phyloP scores from a whole-genome alignment of 2,797 vertebrate species.

The Acomys russatus region DNA sequence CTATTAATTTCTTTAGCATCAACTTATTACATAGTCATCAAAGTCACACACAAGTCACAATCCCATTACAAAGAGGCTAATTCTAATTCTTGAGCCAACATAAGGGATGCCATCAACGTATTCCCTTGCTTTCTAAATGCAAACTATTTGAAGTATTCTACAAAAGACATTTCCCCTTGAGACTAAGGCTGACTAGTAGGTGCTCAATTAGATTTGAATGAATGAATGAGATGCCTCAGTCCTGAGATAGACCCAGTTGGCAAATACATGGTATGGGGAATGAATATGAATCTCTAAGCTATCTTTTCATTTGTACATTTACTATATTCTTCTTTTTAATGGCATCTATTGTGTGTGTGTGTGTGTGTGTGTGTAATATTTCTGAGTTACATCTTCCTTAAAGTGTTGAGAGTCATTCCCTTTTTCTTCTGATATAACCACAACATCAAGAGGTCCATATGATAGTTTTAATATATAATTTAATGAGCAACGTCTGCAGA shows the following conservation, averaged over 20 bases:
- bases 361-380: background rate
- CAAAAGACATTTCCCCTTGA: background rate
- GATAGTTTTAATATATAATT: background rate
- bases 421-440: background rate
- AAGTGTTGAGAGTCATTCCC: background rate
- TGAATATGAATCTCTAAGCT: background rate
- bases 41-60: background rate
- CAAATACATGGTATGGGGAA: background rate
- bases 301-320: background rate
- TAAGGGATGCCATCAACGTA: background rate
- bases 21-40: background rate
- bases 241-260: background rate
- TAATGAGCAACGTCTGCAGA: background rate
- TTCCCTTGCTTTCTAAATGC: background rate
- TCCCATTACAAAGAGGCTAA: background rate
- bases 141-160: background rate
- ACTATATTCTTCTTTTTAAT: background rate
- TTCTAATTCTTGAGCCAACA: background rate
- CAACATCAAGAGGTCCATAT: background rate
- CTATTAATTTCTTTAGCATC: background rate
- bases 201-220: background rate
- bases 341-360: no score
- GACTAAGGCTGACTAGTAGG: background rate
- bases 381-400: constrained; percentile 5
- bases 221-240: background rate